Percentiles rank a stretch among this genome's conserved stretches.
Evolutionary conservation across 2,797 vertebrate species (phyloP).

Genomic region (Tinamus major): DNA sequence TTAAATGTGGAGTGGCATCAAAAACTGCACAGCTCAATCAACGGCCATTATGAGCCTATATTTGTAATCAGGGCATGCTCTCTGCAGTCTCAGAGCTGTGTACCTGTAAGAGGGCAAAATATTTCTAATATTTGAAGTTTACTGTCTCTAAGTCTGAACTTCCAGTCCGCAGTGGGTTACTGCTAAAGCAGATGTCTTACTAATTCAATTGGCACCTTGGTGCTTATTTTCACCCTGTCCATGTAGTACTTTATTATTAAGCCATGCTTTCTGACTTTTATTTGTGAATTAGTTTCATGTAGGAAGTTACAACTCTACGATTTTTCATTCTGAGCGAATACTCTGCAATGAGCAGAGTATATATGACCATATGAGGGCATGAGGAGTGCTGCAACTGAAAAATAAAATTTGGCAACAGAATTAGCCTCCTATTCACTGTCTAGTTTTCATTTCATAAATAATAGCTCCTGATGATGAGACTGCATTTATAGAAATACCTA

Average conservation of each 20-base stretch:
- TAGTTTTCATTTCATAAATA: background rate
- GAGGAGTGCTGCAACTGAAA: background rate
- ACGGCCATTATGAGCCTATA: background rate
- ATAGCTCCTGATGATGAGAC: background rate
- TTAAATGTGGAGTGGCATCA: constrained; percentile 67
- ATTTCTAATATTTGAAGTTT: background rate
- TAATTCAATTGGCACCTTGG: constrained; percentile 4
- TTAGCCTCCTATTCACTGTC: background rate
- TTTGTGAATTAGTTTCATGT: background rate
- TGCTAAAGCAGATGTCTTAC: background rate
- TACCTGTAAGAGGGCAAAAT: background rate
- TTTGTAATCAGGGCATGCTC: background rate
- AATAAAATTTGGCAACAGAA: background rate
- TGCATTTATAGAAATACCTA: background rate
- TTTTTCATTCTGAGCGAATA: background rate
- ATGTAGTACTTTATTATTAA: background rate
- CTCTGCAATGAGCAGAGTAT: background rate
- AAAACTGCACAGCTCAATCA: constrained; percentile 43
- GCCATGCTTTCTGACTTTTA: background rate
- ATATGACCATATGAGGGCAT: background rate
- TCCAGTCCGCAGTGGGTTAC: background rate
- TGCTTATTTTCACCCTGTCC: background rate
- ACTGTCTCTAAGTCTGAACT: background rate
- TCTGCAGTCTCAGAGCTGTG: background rate
- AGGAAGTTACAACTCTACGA: background rate